Percentiles rank a stretch among this genome's conserved stretches.
phyloP scores from a whole-genome alignment of 2,797 vertebrate genomes.

The Leptatherina wallacei region DNA sequence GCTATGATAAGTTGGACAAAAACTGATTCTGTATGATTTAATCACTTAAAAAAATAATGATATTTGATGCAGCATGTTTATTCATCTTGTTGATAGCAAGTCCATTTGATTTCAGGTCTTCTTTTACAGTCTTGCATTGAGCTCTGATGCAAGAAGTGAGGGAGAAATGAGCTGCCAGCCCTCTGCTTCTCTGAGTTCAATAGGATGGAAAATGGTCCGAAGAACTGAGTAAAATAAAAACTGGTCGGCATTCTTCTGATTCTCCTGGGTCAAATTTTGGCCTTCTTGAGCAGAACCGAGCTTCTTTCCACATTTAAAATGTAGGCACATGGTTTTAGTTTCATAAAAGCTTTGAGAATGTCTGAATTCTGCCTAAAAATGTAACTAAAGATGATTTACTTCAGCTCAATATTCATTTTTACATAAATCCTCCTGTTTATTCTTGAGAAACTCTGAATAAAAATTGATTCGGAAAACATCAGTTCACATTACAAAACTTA shows the following conservation, averaged over 20 bases:
- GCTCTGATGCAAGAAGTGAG: slow-evolving; percentile 12
- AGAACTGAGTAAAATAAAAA: slow-evolving; percentile 36
- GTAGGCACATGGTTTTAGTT: slow-evolving; percentile 1
- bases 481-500: neutral
- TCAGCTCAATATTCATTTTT: neutral
- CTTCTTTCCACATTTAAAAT: slow-evolving; percentile 37
- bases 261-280: slow-evolving; percentile 36
- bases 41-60: neutral
- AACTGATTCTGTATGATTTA: neutral
- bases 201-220: slow-evolving; percentile 31
- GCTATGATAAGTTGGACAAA: neutral
- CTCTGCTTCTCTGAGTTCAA: slow-evolving; percentile 11
- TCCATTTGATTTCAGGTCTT: neutral
- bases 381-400: neutral
- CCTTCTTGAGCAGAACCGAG: slow-evolving; percentile 19
- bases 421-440: neutral
- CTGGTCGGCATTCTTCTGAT: slow-evolving; percentile 45
- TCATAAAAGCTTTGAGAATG: neutral
- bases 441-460: neutral
- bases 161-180: slow-evolving; percentile 23
- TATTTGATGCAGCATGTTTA: neutral
- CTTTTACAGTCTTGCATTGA: slow-evolving; percentile 6
- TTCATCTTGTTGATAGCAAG: neutral
- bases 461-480: neutral
- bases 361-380: neutral